Evolutionary conservation across 2,113 vertebrate genomes (phyloP).

Genomic region (Marmota monax): DNA sequence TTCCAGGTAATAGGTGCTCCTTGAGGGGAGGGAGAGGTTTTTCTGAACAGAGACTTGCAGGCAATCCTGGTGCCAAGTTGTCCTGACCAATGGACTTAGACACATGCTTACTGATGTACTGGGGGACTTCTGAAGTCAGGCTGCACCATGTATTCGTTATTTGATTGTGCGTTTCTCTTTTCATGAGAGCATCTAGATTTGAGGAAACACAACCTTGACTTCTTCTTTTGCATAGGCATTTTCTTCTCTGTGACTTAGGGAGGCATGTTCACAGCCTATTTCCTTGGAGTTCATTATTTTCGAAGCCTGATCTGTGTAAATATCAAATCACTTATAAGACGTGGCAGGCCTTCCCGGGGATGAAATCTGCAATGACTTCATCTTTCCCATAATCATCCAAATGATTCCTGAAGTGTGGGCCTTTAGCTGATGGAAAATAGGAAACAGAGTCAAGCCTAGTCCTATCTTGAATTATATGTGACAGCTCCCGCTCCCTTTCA

Average conservation of each 20-base stretch:
- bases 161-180: not conserved
- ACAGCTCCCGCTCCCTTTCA: constrained; percentile 75
- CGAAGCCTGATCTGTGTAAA: constrained; percentile 86
- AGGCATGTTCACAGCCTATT: not conserved
- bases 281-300: constrained; percentile 79
- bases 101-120: not conserved
- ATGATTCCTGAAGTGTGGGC: constrained; percentile 86
- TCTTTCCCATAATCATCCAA: constrained; percentile 86
- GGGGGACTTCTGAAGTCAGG: not conserved
- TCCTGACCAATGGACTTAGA: not conserved
- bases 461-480: constrained; percentile 75
- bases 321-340: constrained; percentile 86
- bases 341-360: constrained; percentile 83
- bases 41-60: not conserved
- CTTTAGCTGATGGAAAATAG: constrained; percentile 84
- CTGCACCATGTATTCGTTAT: not conserved
- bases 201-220: not conserved
- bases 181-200: not conserved
- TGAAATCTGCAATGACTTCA: constrained; percentile 83
- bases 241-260: not conserved
- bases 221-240: not conserved
- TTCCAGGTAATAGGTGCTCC: not conserved
- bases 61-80: not conserved
- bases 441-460: constrained; percentile 84
- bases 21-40: too few relatives aligned